Evolutionary conservation across 2,888 invertebrate species (phyloP), one percentile per base, ranked within the genome.

Genomic region (Stegophylla sp.): DNA sequence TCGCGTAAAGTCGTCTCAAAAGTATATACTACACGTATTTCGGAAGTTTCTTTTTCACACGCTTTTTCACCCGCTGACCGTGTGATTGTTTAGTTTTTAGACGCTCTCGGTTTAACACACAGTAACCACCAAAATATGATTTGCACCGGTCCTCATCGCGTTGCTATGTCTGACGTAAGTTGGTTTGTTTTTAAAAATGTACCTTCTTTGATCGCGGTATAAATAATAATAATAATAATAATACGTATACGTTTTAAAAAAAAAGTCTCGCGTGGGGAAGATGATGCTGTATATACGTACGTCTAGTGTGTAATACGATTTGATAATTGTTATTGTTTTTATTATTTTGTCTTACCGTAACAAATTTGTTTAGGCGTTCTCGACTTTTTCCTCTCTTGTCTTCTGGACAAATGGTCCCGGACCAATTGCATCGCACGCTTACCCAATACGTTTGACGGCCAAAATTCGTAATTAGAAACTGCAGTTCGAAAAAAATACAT

Each of bases 321-420:
- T 3, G 45, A 45, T 3, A 3, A 45, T 34, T 77, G 48, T n/a
- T n/a, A n/a, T n/a, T n/a, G n/a, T n/a, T n/a, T n/a, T n/a, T n/a
- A n/a, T n/a, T n/a, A n/a, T n/a, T 76, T 34, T 12, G n/a, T 69
- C 83, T 83, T 83, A 85, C 85, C 85, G 73, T 85, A 85, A 82
- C 85, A 85, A 69, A 85, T 84, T 82, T 85, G 85, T 82, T 84
- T 84, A 20, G 82, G 74, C 15, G 71, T 15, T 56, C 84, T 82
- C 10, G 81, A 82, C 43, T 83, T 83, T 45, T 83, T 82, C 53
- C 84, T 69, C 69, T 83, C 84, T 64, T 84, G 83, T 71, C 83
- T 83, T 59, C 84, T 73, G 10, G 83, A 82, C 23, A 85, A 71
- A 28, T 83, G 81, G 48, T 83, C 84, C 51, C 84, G 81, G 23